Conservation (phyloP, 2,888 invertebrate species). For the Diarsia dahlii region DNA sequence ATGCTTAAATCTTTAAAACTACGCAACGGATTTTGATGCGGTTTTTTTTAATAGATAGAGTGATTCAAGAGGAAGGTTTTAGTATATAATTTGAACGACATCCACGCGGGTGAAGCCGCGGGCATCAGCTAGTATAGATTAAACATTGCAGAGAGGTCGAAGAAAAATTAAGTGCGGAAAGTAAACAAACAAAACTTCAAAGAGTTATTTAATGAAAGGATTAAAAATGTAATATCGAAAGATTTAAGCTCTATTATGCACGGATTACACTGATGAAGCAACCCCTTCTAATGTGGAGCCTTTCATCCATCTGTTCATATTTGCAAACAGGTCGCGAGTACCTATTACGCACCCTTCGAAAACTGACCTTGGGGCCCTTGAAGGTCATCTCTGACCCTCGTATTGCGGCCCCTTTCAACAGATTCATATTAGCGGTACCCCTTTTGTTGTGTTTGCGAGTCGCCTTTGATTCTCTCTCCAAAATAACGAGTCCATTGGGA, state of each 20-base stretch:
- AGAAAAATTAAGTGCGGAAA: background rate
- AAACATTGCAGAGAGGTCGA: conserved; percentile 7
- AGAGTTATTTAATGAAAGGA: background rate
- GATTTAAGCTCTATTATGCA: background rate
- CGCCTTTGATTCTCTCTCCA: conserved; percentile 10
- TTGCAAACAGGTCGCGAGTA: conserved; percentile 15
- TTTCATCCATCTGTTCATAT: conserved; percentile 25
- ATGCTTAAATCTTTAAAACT: no score
- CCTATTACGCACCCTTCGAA: conserved; percentile 16
- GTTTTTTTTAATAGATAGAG: no score
- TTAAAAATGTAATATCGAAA: background rate
- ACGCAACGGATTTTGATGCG: no score
- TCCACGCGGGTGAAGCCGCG: no score
- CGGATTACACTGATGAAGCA: background rate
- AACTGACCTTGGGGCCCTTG: conserved; percentile 37
- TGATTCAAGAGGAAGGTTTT: no score
- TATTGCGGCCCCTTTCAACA: background rate
- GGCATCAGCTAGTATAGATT: no score
- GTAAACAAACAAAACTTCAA: background rate
- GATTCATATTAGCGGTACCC: conserved; percentile 18
- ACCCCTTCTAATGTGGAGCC: conserved; percentile 6
- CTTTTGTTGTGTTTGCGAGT: conserved; percentile 25
- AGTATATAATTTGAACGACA: no score
- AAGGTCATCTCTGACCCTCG: conserved; percentile 35
- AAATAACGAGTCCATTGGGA: conserved; percentile 8